Evolutionary conservation across 2,888 invertebrate species (phyloP), one percentile per base, ranked within the genome.

Genomic region (Plebejus argus): DNA sequence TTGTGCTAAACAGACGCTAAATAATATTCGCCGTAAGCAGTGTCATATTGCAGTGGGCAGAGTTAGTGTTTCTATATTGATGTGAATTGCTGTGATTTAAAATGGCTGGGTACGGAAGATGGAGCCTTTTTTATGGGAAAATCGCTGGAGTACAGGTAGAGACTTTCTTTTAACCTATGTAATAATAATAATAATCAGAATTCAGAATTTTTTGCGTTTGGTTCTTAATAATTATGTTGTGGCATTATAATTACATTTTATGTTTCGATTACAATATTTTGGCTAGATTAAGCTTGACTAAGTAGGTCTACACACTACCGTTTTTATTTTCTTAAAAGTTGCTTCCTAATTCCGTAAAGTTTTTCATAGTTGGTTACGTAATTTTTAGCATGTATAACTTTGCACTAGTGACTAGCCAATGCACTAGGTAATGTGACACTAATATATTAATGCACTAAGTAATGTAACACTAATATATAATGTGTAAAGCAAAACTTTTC

Each of bases 1-100:
- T 91, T 88, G 88, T 88, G 92, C 91, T 94, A 93, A 94, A 92
- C 88, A 92, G 91, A 90, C 90, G 89, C 91, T 93, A 93, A 92
- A 93, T 87, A 89, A 72, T 88, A 85, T 89, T 89, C 88, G 88
- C 85, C 85, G 86, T 86, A 84, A 74, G 83, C 86, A 83, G 87
- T 88, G 89, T 89, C 89, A 87, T 84, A 84, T 85, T 85, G 85
- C 87, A 87, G 90, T 90, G 81, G 84, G 53, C 45, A 61, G 61
- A 20, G 39, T 15, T 77, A 78, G 80, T 81, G 80, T 78, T 78
- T 79, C 81, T 45, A 76, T 61, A 76, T 76, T 78, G 76, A 77
- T 78, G 82, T 83, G 81, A 79, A 81, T 81, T 82, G 81, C 80
- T 79, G 78, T 79, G 75, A 61, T 79, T 79, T 70, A 81, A 70